A percentile compares a stretch with the other conserved stretches of the same genome.
Evolutionary conservation across 1,140 invertebrate species (phyloP).

Genomic region (Ooceraea biroi): DNA sequence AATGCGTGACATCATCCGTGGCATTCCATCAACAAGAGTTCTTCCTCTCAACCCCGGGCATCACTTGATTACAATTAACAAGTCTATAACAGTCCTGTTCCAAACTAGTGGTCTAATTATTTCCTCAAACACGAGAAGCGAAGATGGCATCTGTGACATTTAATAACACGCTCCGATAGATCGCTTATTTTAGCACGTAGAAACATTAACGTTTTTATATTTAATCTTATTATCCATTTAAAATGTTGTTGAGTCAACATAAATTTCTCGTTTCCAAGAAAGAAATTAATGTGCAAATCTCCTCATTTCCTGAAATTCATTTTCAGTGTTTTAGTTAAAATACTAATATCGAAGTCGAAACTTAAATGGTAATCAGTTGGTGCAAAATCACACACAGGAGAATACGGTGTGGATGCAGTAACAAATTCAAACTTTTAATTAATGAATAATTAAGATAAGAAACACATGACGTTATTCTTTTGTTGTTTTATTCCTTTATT

Average conservation of each 20-base stretch:
- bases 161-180: background rate
- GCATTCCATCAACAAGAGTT: slow-evolving; percentile 25
- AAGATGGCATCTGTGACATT: slow-evolving; percentile 35
- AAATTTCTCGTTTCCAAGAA: background rate
- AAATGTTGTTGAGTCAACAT: slow-evolving; percentile 22
- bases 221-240: slow-evolving; percentile 25
- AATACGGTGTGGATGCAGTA: too few relatives aligned
- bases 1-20: background rate
- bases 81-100: slow-evolving; percentile 40
- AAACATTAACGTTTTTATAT: slow-evolving; percentile 5
- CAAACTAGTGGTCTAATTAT: slow-evolving; percentile 59
- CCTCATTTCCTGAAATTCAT: too few relatives aligned
- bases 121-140: slow-evolving; percentile 37
- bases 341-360: background rate
- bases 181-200: slow-evolving; percentile 44
- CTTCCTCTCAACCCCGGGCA: slow-evolving; percentile 7
- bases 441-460: too few relatives aligned
- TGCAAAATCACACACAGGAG: too few relatives aligned
- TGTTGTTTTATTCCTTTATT: too few relatives aligned
- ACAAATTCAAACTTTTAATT: too few relatives aligned
- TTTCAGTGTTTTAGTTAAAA: too few relatives aligned
- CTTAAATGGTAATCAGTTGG: too few relatives aligned
- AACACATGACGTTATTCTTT: too few relatives aligned
- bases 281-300: too few relatives aligned
- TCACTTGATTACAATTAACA: slow-evolving; percentile 61